Conservation (phyloP, 2,797 vertebrate genomes). For the Loriculus beryllinus region DNA sequence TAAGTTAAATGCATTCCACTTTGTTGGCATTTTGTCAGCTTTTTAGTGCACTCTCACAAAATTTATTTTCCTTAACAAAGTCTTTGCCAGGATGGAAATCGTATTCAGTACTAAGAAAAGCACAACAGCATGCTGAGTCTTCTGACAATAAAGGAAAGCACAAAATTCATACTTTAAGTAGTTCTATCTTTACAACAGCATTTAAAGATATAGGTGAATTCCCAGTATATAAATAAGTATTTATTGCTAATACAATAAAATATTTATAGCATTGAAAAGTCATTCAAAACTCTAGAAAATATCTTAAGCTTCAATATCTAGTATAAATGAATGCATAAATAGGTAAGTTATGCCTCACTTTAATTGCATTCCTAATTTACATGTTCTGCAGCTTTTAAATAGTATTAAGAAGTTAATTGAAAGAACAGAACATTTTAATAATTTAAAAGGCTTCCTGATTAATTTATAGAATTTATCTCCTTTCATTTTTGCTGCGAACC, state of each 20-base stretch:
- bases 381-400: conserved; percentile 38
- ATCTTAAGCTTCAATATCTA: conserved; percentile 14
- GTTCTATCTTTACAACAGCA: conserved; percentile 31
- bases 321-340: conserved; percentile 47
- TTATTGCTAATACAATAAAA: conserved; percentile 62
- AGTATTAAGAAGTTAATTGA: conserved; percentile 39
- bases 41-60: neutral
- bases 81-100: conserved; percentile 29
- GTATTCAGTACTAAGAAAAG: conserved; percentile 40
- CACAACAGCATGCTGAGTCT: conserved; percentile 22
- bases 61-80: neutral
- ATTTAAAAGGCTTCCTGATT: conserved; percentile 24
- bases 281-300: conserved; percentile 30
- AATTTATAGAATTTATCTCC: neutral
- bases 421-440: conserved; percentile 34
- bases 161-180: conserved; percentile 39
- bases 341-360: conserved; percentile 58
- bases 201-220: conserved; percentile 50
- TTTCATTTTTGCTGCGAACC: conserved; percentile 11
- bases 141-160: conserved; percentile 39
- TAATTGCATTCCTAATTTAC: conserved; percentile 23
- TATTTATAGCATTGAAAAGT: conserved; percentile 42
- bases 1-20: neutral
- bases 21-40: conserved; percentile 2
- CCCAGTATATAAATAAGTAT: conserved; percentile 46